Percentiles rank a stretch among this genome's conserved stretches.
phyloP scores from a whole-genome alignment of 2,797 vertebrate genomes.

The Cryptoprocta ferox region DNA sequence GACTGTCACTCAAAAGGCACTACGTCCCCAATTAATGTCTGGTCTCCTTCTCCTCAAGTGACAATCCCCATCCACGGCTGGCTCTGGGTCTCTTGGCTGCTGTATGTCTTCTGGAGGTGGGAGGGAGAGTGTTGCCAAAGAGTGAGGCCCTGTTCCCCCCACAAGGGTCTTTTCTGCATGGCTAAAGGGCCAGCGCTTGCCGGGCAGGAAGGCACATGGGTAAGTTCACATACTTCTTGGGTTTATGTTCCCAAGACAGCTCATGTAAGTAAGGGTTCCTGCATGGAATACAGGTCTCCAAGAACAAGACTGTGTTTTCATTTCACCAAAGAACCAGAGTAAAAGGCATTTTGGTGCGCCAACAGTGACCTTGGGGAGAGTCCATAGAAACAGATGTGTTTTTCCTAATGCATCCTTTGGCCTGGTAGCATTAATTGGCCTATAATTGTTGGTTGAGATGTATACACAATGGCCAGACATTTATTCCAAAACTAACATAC shows the following conservation, averaged over 20 bases:
- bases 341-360: neutral
- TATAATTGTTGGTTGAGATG: neutral
- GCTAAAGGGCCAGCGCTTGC: neutral
- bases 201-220: neutral
- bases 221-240: neutral
- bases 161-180: neutral
- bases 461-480: neutral
- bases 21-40: neutral
- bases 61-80: neutral
- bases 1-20: neutral
- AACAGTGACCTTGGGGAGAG: neutral
- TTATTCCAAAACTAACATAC: neutral
- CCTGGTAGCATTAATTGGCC: neutral
- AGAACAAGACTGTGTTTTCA: neutral
- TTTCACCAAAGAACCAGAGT: conserved; percentile 12
- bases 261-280: neutral
- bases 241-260: neutral
- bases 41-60: neutral
- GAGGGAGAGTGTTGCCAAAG: neutral
- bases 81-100: neutral
- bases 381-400: neutral
- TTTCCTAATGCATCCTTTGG: neutral
- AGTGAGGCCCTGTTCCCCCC: neutral
- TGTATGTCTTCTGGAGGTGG: neutral
- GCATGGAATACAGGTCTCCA: neutral